Percentiles rank a stretch among this genome's conserved stretches.
Conservation (phyloP, 2,113 vertebrate genomes). For the Ahaetulla prasina region DNA sequence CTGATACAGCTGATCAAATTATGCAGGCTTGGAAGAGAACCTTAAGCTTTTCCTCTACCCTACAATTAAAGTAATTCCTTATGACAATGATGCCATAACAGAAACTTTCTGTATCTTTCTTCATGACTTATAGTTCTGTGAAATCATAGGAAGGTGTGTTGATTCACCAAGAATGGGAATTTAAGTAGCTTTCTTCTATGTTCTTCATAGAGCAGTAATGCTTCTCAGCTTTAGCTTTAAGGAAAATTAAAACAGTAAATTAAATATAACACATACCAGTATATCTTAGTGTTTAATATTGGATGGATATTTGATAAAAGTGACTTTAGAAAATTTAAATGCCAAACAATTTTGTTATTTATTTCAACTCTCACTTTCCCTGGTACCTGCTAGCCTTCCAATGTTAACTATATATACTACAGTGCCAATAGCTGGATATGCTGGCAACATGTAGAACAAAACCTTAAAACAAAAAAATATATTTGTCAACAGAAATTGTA, state of each 20-base stretch:
- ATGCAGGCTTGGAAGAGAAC: background rate
- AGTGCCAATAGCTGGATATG: background rate
- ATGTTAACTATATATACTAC: background rate
- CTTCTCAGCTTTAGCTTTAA: background rate
- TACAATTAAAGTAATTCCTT: background rate
- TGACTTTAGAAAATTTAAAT: background rate
- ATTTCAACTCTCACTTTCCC: too few species aligned
- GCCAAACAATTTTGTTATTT: background rate
- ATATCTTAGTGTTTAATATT: background rate
- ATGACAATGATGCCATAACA: background rate
- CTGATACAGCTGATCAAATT: constrained; percentile 6
- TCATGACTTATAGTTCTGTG: background rate
- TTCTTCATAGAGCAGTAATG: background rate
- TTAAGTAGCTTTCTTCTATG: background rate
- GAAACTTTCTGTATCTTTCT: background rate
- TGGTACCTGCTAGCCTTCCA: background rate
- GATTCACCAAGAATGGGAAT: background rate
- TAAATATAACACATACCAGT: background rate
- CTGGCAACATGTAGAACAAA: background rate
- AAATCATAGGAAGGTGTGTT: background rate
- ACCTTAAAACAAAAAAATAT: background rate
- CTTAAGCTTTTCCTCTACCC: background rate
- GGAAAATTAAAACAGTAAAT: background rate
- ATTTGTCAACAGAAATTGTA: background rate
- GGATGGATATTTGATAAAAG: background rate